A percentile compares a stretch with the other conserved stretches of the same genome.
Evolutionary conservation across 1,140 invertebrate genomes (phyloP).

Genomic region (Drosophila equinoxialis): DNA sequence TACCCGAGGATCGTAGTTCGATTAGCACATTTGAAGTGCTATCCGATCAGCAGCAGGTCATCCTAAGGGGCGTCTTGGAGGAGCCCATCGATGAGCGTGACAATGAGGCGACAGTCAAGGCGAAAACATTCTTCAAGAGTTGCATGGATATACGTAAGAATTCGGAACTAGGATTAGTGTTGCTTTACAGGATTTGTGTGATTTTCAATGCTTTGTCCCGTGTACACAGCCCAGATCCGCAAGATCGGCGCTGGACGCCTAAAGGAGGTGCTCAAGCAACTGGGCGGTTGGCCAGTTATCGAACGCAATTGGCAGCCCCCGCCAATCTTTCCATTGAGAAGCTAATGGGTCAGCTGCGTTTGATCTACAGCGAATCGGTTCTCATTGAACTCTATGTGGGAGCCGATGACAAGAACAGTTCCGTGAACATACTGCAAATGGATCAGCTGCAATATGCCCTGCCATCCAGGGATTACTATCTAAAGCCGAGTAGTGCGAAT

Average conservation of each 20-base stretch:
- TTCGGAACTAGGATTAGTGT: neutral
- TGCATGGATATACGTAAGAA: constrained; percentile 94
- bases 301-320: constrained; percentile 86
- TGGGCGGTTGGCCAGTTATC: constrained; percentile 92
- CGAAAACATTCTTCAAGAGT: constrained; percentile 93
- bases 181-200: no score
- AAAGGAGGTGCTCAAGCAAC: constrained; percentile 84
- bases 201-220: neutral
- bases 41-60: constrained; percentile 93
- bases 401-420: constrained; percentile 93
- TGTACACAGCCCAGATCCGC: constrained; percentile 87
- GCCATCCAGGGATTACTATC: constrained; percentile 92
- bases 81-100: constrained; percentile 86
- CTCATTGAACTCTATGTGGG: constrained; percentile 92
- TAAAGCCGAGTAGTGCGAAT: constrained; percentile 87
- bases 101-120: constrained; percentile 90
- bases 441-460: constrained; percentile 92
- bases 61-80: constrained; percentile 91
- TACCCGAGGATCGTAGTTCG: constrained; percentile 94
- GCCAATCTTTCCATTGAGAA: constrained; percentile 85
- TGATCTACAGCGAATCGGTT: constrained; percentile 89
- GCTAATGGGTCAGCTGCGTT: constrained; percentile 87
- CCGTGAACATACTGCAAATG: constrained; percentile 92
- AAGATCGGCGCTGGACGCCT: constrained; percentile 88
- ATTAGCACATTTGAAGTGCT: constrained; percentile 95